Evolutionary conservation across 1,140 invertebrate species (phyloP).

Genomic region (Formica exsecta): DNA sequence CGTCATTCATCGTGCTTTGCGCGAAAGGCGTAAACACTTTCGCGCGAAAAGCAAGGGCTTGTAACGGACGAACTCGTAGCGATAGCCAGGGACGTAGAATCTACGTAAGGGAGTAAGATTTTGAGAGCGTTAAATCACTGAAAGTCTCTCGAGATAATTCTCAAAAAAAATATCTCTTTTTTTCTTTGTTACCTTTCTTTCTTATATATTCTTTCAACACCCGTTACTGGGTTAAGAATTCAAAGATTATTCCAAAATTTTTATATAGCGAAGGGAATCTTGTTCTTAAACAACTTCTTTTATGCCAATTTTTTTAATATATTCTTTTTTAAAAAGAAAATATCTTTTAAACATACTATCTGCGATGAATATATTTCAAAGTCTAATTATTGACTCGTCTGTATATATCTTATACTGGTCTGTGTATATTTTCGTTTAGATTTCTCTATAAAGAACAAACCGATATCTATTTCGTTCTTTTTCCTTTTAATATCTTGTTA

Average conservation of each 20-base stretch:
- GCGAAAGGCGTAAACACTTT: conserved; percentile 11
- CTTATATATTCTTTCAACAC: background rate
- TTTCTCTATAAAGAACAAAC: too few relatives aligned
- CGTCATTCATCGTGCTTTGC: conserved; percentile 36
- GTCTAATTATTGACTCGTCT: too few relatives aligned
- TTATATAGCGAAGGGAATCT: too few relatives aligned
- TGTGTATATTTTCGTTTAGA: too few relatives aligned
- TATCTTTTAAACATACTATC: background rate
- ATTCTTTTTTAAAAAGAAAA: background rate
- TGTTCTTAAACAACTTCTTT: too few relatives aligned
- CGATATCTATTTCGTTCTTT: background rate
- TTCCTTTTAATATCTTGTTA: background rate
- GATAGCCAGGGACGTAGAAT: conserved; percentile 16
- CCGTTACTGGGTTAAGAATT: too few relatives aligned
- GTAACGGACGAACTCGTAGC: background rate
- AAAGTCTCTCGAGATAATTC: background rate
- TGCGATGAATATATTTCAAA: background rate
- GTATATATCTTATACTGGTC: too few relatives aligned
- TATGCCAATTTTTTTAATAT: background rate
- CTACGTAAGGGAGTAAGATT: background rate
- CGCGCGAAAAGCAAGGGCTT: conserved; percentile 8
- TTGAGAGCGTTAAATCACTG: background rate
- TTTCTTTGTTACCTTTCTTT: background rate
- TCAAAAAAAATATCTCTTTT: background rate
- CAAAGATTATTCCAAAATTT: too few relatives aligned